Percentiles rank a stretch among this genome's conserved stretches.
Conservation (phyloP, 64 coral and sea anemone genomes). For the Pachyseris speciosa region DNA sequence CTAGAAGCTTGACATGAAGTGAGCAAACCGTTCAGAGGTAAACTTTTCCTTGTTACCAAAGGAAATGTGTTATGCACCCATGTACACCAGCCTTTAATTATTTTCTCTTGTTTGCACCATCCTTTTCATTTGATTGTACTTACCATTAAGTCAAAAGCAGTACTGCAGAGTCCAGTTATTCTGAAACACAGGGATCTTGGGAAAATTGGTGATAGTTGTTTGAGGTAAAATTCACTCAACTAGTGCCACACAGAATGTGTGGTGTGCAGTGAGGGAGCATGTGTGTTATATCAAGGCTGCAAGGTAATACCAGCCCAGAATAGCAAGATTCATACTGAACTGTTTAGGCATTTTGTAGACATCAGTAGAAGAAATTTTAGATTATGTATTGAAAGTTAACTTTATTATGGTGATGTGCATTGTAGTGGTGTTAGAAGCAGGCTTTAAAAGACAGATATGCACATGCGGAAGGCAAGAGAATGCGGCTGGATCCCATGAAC, state of each 20-base stretch:
- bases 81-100: not conserved
- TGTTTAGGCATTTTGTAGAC: constrained; percentile 6
- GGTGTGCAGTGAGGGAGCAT: too few species aligned
- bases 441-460: not conserved
- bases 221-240: too few species aligned
- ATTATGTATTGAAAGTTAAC: not conserved
- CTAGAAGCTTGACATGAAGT: not conserved
- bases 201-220: too few species aligned
- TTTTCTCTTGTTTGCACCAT: not conserved
- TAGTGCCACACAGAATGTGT: too few species aligned
- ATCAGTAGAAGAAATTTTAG: not conserved
- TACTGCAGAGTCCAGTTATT: not conserved
- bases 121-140: not conserved
- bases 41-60: not conserved
- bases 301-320: too few species aligned
- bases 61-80: not conserved
- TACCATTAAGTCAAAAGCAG: not conserved
- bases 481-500: constrained; percentile 25
- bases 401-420: not conserved
- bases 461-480: constrained; percentile 19
- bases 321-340: not conserved
- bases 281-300: too few species aligned
- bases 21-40: not conserved
- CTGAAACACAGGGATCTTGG: not conserved
- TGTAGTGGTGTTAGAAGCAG: not conserved